Evolutionary conservation across 2,113 vertebrate genomes (phyloP).

Genomic region (Malurus cyaneus): DNA sequence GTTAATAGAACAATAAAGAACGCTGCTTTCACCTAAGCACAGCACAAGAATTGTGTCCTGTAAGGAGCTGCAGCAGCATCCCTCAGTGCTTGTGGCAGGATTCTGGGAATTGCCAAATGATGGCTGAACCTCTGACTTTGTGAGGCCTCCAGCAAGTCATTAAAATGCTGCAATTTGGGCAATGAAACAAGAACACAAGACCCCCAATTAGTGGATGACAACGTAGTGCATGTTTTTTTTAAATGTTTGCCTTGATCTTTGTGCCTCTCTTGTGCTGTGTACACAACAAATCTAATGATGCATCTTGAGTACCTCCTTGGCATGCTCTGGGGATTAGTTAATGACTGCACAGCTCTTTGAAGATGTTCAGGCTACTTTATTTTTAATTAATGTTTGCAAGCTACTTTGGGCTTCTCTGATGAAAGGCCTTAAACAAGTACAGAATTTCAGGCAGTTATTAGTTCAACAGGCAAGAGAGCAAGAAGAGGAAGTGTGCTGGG

Average conservation of each 20-base stretch:
- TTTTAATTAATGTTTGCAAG: constrained; percentile 49
- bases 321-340: constrained; percentile 26
- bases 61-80: background rate
- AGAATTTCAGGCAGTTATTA: constrained; percentile 1
- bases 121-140: background rate
- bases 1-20: background rate
- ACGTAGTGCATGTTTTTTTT: background rate
- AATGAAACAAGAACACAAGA: background rate
- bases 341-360: constrained; percentile 41
- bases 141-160: background rate
- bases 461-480: background rate
- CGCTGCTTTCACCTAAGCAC: background rate
- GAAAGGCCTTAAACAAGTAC: constrained; percentile 12
- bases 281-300: constrained; percentile 22
- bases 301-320: background rate
- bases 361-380: constrained; percentile 1
- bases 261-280: background rate
- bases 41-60: background rate
- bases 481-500: background rate
- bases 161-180: background rate
- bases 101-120: background rate
- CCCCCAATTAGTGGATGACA: background rate
- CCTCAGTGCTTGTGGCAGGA: background rate
- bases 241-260: constrained; percentile 25
- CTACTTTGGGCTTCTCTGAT: constrained; percentile 27